These are phyloP conservation scores for Paralichthys olivaceus DNA, from an alignment of 2,113 vertebrate genomes.

Conservation along the genomic window DNA sequence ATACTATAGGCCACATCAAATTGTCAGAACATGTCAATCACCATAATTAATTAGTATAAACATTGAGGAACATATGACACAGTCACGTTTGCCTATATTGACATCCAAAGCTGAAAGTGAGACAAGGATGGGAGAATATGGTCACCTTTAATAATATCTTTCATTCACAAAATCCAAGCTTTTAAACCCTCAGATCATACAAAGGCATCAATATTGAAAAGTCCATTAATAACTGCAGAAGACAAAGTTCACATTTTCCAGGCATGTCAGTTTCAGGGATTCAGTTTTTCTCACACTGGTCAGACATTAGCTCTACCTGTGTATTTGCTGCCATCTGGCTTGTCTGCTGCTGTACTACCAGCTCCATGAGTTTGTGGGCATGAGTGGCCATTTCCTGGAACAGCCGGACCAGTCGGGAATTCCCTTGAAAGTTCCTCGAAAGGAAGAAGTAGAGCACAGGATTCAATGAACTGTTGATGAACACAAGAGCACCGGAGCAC, in stretches of 20 bases:
- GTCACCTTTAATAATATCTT: neutral
- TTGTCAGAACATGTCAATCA: neutral
- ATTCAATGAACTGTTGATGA: constrained; percentile 77
- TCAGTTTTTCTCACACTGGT: neutral
- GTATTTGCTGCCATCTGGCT: constrained; percentile 50
- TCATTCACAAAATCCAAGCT: neutral
- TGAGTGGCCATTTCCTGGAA: constrained; percentile 73
- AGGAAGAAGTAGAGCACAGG: constrained; percentile 68
- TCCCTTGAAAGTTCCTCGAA: neutral
- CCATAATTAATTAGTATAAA: neutral
- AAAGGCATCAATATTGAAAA: neutral
- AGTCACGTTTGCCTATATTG: neutral
- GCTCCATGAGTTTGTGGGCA: constrained; percentile 37
- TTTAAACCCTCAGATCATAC: neutral
- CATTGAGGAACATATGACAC: neutral
- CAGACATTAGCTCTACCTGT: neutral
- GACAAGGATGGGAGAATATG: neutral
- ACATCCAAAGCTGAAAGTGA: neutral
- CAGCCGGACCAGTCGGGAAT: constrained; percentile 52
- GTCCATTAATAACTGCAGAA: neutral
- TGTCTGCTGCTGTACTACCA: constrained; percentile 37
- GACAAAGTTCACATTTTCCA: neutral
- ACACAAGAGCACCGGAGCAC: constrained; percentile 64
- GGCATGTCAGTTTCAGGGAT: neutral
- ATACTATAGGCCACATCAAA: neutral